These are phyloP conservation scores for Coendou prehensilis DNA, from an alignment of 2,797 vertebrate genomes.

Conservation along the genomic window DNA sequence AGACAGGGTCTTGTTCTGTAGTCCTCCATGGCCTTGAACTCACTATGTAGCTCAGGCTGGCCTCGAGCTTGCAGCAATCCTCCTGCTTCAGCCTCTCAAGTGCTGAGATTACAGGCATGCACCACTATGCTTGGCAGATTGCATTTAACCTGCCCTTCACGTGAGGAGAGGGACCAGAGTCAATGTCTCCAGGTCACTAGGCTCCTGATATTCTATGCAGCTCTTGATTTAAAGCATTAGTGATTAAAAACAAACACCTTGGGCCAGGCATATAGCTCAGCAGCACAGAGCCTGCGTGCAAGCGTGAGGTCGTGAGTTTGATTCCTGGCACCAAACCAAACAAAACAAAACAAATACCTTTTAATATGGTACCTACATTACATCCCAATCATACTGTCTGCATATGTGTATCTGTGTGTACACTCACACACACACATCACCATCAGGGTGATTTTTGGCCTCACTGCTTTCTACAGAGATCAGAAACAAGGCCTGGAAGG, in stretches of 20 bases:
- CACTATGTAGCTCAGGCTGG: background rate
- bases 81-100: background rate
- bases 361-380: background rate
- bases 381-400: background rate
- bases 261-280: too few species aligned
- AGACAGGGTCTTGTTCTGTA: background rate
- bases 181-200: background rate
- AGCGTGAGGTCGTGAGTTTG: too few species aligned
- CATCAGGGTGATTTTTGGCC: background rate
- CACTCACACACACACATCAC: background rate
- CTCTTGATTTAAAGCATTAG: background rate
- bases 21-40: background rate
- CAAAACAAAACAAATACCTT: background rate
- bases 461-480: slow-evolving; percentile 5
- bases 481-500: background rate
- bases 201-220: background rate
- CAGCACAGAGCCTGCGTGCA: too few species aligned
- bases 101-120: background rate
- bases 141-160: background rate
- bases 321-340: too few species aligned
- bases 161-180: background rate
- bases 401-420: background rate
- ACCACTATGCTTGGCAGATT: background rate
- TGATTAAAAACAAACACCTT: background rate
- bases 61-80: background rate